Conservation (phyloP, 2,888 invertebrate genomes). For the Andrena dorsata region DNA sequence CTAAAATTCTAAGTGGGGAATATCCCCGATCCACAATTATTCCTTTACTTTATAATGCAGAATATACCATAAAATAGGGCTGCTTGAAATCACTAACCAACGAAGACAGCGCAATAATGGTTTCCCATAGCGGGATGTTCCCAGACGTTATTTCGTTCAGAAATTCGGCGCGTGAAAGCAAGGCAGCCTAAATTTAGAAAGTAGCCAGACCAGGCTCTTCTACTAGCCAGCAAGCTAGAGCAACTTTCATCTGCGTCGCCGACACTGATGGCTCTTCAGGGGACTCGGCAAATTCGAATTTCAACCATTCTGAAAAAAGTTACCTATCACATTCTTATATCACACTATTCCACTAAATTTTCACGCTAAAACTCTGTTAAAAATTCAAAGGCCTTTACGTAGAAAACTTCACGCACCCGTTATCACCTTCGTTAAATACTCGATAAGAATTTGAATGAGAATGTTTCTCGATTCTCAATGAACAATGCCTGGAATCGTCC, state of each 20-base stretch:
- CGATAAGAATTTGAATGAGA: too few relatives aligned
- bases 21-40: too few relatives aligned
- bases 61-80: neutral
- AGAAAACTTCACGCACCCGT: too few relatives aligned
- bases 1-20: too few relatives aligned
- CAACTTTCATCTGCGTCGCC: conserved; percentile 70
- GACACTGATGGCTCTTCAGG: conserved; percentile 29
- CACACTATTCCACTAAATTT: neutral
- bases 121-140: conserved; percentile 5
- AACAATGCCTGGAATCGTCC: too few relatives aligned
- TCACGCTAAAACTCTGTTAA: neutral
- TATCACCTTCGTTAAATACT: too few relatives aligned
- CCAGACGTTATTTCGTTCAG: conserved; percentile 49
- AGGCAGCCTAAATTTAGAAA: conserved; percentile 81
- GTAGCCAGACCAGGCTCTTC: conserved; percentile 69
- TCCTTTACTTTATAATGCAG: too few relatives aligned
- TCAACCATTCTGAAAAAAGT: neutral
- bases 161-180: conserved; percentile 77
- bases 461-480: too few relatives aligned
- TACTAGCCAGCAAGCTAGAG: conserved; percentile 64
- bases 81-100: neutral
- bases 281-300: conserved; percentile 10
- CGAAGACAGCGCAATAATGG: conserved; percentile 7
- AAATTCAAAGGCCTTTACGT: too few relatives aligned
- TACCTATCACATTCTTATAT: neutral